These are phyloP conservation scores for Chiloscyllium plagiosum DNA, from an alignment of 2,113 vertebrate genomes.

Conservation along the genomic window DNA sequence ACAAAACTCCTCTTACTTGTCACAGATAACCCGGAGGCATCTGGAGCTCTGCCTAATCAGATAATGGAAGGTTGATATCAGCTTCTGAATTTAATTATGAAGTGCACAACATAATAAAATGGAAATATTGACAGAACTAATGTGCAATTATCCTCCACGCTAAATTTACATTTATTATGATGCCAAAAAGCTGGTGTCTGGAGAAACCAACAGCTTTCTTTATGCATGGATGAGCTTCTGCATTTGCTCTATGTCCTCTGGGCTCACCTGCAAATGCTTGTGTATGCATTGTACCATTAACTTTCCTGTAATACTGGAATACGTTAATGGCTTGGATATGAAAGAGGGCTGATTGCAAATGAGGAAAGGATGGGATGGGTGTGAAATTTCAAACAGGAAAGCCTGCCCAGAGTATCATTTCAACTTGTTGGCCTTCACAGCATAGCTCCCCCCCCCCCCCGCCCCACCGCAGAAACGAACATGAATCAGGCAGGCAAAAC, in stretches of 20 bases:
- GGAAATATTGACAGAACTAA: constrained; percentile 31
- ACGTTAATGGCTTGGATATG: neutral
- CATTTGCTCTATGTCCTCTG: neutral
- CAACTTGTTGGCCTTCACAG: neutral
- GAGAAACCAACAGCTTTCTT: neutral
- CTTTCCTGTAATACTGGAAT: neutral
- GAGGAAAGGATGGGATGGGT: neutral
- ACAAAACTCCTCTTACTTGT: constrained; percentile 2
- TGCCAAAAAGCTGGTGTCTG: neutral
- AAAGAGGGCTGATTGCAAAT: neutral
- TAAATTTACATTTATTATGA: constrained; percentile 24
- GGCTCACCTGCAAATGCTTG: too few species aligned
- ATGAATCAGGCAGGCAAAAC: neutral
- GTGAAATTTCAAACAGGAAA: neutral
- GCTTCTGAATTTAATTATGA: constrained; percentile 7
- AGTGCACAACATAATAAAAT: constrained; percentile 26
- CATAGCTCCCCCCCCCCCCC: too few species aligned
- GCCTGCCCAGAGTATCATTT: neutral
- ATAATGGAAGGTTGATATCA: constrained; percentile 11
- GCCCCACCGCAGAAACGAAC: neutral
- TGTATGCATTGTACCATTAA: neutral
- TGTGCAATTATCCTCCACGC: constrained; percentile 21
- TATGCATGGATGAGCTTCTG: neutral
- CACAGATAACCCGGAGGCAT: neutral
- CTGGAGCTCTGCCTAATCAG: constrained; percentile 27